These are phyloP conservation scores for Dinothrombium tinctorium DNA, from an alignment of 1,140 invertebrate species.

Conservation along the genomic window DNA sequence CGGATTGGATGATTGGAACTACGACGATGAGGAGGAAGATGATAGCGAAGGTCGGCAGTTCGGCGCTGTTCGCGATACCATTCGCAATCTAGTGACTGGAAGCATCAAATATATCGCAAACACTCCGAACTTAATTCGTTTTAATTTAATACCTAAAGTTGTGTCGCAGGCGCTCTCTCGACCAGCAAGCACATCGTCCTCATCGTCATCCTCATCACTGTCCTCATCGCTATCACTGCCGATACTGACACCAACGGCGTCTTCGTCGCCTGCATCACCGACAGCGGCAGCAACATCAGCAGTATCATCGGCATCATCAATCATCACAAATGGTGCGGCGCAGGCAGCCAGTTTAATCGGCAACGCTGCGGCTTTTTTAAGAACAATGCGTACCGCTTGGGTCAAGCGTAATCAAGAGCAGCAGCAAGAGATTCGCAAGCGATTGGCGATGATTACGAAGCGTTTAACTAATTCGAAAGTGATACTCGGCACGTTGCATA, in stretches of 20 bases:
- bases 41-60: background rate
- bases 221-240: too few relatives aligned
- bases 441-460: background rate
- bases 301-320: background rate
- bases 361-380: background rate
- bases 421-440: constrained; percentile 1
- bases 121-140: background rate
- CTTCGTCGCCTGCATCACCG: background rate
- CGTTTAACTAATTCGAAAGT: constrained; percentile 1
- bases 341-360: too few relatives aligned
- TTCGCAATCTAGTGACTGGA: background rate
- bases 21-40: background rate
- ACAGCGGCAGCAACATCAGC: background rate
- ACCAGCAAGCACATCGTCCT: background rate
- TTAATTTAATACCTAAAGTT: background rate
- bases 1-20: background rate
- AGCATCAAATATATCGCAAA: constrained; percentile 2
- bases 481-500: background rate
- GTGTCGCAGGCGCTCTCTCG: background rate
- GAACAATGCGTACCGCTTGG: constrained; percentile 7
- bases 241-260: too few relatives aligned
- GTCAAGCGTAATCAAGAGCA: constrained; percentile 8
- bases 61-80: constrained; percentile 1
- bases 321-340: background rate
- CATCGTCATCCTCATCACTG: background rate